Percentiles rank a stretch among this genome's conserved stretches.
Evolutionary conservation across 2,888 invertebrate species (phyloP).

Genomic region (Iselma pallidipennis): DNA sequence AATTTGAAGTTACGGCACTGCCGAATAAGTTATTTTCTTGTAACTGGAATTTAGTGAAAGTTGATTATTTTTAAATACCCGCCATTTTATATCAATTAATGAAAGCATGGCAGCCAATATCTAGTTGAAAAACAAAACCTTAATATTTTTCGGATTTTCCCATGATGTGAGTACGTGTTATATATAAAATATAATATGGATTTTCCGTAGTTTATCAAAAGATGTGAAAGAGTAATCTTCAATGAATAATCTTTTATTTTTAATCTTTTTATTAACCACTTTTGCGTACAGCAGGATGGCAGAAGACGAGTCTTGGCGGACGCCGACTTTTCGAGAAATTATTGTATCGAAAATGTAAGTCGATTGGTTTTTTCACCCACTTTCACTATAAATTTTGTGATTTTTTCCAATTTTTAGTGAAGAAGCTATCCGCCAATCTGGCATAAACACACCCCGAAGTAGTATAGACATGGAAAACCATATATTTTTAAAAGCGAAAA

Average conservation of each 20-base stretch:
- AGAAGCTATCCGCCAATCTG: constrained; percentile 82
- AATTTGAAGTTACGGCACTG: too few relatives aligned
- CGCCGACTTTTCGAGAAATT: constrained; percentile 77
- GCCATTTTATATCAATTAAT: too few relatives aligned
- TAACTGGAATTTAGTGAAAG: too few relatives aligned
- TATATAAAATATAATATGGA: too few relatives aligned
- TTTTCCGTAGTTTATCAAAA: too few relatives aligned
- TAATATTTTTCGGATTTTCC: too few relatives aligned
- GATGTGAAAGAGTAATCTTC: too few relatives aligned
- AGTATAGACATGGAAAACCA: constrained; percentile 94
- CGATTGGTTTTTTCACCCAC: neutral
- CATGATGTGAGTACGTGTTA: too few relatives aligned
- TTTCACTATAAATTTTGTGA: neutral
- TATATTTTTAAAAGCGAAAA: constrained; percentile 88
- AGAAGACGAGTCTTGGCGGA: constrained; percentile 71
- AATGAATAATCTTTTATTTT: neutral
- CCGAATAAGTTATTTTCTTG: too few relatives aligned
- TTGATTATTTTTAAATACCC: too few relatives aligned
- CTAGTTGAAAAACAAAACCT: too few relatives aligned
- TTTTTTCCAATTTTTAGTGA: constrained; percentile 65
- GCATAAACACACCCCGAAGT: constrained; percentile 81
- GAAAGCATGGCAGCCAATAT: too few relatives aligned
- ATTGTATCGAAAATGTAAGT: constrained; percentile 86
- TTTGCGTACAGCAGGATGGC: constrained; percentile 39
- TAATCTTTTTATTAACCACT: neutral